Evolutionary conservation across 2,888 invertebrate species (phyloP).

Genomic region (Callimorpha dominula): DNA sequence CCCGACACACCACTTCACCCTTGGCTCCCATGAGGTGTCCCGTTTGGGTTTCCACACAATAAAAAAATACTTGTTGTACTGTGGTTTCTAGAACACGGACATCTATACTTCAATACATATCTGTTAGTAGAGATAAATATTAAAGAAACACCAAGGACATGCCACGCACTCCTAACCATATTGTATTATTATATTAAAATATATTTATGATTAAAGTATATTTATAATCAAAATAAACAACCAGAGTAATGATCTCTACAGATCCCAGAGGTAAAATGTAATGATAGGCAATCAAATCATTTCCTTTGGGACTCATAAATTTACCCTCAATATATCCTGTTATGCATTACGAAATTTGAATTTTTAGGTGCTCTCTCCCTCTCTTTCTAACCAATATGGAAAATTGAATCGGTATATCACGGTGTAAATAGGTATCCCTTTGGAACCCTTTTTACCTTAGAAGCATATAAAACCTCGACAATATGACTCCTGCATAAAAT

Average conservation of each 20-base stretch:
- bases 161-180: no score
- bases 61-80: no score
- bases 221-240: not conserved
- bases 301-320: slow-evolving; percentile 14
- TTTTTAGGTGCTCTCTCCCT: slow-evolving; percentile 16
- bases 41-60: no score
- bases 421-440: slow-evolving; percentile 41
- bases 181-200: no score
- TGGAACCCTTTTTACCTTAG: slow-evolving; percentile 40
- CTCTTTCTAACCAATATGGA: slow-evolving; percentile 25
- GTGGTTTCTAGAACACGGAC: no score
- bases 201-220: not conserved
- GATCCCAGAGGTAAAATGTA: slow-evolving; percentile 7
- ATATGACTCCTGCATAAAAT: slow-evolving; percentile 44
- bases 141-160: no score
- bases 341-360: slow-evolving; percentile 19
- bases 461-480: slow-evolving; percentile 41
- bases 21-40: no score
- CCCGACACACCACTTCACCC: no score
- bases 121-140: no score
- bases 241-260: not conserved
- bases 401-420: slow-evolving; percentile 51
- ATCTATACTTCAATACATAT: no score
- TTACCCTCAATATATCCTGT: slow-evolving; percentile 11
- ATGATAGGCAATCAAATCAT: slow-evolving; percentile 13